These are phyloP conservation scores for Pangasius sanitwongsei DNA, from an alignment of 2,797 vertebrate species.

Conservation along the genomic window DNA sequence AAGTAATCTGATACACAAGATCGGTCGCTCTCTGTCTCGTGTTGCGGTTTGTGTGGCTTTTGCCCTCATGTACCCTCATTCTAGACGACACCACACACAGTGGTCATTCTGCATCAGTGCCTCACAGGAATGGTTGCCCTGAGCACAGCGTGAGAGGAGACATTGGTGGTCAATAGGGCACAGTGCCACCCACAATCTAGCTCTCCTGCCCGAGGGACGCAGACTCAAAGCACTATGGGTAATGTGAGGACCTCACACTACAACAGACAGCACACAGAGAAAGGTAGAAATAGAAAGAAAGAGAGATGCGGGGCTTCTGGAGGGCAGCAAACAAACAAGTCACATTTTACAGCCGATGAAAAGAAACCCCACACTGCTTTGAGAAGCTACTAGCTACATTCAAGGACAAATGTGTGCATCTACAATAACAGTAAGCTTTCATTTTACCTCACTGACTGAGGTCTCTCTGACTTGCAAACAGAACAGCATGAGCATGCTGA, in stretches of 20 bases:
- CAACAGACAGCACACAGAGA: constrained; percentile 30
- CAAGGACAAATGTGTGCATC: constrained; percentile 67
- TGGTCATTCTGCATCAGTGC: constrained; percentile 79
- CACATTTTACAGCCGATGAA: constrained; percentile 33
- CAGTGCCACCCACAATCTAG: constrained; percentile 56
- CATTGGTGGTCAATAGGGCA: constrained; percentile 53
- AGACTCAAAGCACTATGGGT: constrained; percentile 69
- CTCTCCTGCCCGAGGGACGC: constrained; percentile 66
- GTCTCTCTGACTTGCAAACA: constrained; percentile 70
- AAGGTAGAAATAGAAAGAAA: constrained; percentile 1
- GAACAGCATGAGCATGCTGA: constrained; percentile 70
- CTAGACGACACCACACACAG: constrained; percentile 65
- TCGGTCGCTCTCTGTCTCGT: constrained; percentile 44
- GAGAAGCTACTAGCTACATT: constrained; percentile 66
- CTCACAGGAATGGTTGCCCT: constrained; percentile 71
- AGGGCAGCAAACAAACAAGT: constrained; percentile 47
- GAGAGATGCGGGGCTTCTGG: constrained; percentile 28
- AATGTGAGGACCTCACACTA: constrained; percentile 44
- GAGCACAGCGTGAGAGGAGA: constrained; percentile 48
- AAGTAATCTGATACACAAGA: constrained; percentile 36
- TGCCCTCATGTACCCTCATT: constrained; percentile 62
- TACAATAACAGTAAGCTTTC: constrained; percentile 67
- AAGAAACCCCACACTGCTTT: constrained; percentile 68
- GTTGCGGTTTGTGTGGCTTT: constrained; percentile 35
- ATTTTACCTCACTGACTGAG: constrained; percentile 58